A percentile compares a stretch with the other conserved stretches of the same genome.
These are phyloP conservation scores for Pachycephus smyrnensis DNA, from an alignment of 2,888 invertebrate genomes.

Conservation along the genomic window DNA sequence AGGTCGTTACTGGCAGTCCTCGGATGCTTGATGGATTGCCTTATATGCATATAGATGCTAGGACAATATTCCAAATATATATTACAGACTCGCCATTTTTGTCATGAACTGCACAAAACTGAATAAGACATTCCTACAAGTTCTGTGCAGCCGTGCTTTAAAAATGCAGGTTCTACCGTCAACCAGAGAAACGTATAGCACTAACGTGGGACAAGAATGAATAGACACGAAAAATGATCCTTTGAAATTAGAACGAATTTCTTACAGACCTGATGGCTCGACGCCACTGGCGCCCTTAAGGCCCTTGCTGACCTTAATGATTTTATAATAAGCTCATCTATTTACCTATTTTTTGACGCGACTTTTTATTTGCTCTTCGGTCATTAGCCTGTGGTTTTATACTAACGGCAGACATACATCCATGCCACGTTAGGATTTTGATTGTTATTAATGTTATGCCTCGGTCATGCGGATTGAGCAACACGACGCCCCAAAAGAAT, in stretches of 20 bases:
- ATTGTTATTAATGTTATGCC: constrained; percentile 18
- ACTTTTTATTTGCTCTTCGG: constrained; percentile 19
- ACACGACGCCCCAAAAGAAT: not conserved
- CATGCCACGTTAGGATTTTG: constrained; percentile 17
- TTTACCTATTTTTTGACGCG: constrained; percentile 25
- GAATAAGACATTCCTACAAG: not conserved
- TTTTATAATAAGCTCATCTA: constrained; percentile 51
- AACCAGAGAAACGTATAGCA: too few species aligned
- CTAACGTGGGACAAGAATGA: not conserved
- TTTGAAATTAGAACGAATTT: not conserved
- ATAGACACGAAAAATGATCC: not conserved
- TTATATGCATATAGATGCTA: constrained; percentile 41
- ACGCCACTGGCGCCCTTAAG: constrained; percentile 18
- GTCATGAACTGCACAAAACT: not conserved
- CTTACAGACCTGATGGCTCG: not conserved
- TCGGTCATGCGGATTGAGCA: not conserved
- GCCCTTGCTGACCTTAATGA: constrained; percentile 43
- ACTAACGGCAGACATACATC: constrained; percentile 16
- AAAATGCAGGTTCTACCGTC: not conserved
- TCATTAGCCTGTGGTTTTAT: constrained; percentile 20
- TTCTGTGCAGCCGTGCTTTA: not conserved
- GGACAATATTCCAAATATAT: not conserved
- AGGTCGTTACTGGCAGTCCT: constrained; percentile 34
- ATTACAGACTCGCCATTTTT: not conserved
- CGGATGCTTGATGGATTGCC: constrained; percentile 47